A percentile compares a stretch with the other conserved stretches of the same genome.
Conservation (phyloP, 2,797 vertebrate genomes). For the Ispidina picta region DNA sequence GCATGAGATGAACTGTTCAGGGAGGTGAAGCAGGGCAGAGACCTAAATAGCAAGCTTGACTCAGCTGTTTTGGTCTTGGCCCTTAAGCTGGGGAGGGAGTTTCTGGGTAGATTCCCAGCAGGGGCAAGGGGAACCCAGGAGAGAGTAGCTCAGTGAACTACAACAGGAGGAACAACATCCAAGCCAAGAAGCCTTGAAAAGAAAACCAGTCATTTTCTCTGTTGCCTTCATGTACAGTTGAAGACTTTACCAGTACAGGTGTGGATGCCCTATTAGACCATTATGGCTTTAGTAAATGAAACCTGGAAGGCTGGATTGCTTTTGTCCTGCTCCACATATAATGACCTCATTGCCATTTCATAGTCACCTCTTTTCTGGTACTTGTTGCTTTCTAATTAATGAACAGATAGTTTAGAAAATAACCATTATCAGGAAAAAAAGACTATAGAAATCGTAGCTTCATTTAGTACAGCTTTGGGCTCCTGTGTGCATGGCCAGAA, state of each 20-base stretch:
- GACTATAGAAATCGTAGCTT: neutral
- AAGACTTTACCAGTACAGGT: neutral
- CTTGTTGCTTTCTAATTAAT: neutral
- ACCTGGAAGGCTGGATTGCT: neutral
- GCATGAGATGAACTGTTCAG: neutral
- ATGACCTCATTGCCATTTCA: neutral
- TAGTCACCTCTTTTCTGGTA: neutral
- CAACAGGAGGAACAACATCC: neutral
- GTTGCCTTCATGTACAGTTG: neutral
- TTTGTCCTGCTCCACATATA: neutral
- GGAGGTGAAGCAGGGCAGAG: neutral
- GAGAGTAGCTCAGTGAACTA: neutral
- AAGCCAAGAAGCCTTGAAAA: neutral
- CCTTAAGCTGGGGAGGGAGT: neutral
- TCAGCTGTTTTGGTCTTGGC: neutral
- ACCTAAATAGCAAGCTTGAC: neutral
- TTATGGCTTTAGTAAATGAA: neutral
- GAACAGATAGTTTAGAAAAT: neutral
- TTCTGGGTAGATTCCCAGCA: neutral
- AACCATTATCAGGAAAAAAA: neutral
- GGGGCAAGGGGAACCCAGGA: neutral
- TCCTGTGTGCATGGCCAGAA: neutral
- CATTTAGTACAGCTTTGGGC: neutral
- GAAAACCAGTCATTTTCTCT: neutral
- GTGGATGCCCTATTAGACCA: neutral